These are phyloP conservation scores for Apteryx owenii DNA, from an alignment of 2,113 vertebrate species.

Conservation along the genomic window DNA sequence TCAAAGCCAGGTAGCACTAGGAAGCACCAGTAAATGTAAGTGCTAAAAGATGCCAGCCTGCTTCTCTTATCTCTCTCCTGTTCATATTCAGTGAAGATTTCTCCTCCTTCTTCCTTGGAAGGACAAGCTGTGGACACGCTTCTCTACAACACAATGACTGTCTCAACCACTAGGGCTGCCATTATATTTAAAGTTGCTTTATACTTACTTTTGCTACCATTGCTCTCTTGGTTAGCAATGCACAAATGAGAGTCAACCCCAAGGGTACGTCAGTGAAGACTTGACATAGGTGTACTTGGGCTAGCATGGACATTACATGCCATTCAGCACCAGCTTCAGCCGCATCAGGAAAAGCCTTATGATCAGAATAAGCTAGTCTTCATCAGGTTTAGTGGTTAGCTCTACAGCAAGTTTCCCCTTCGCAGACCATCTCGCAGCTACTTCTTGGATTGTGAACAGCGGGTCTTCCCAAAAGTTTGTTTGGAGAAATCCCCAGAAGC, in stretches of 20 bases:
- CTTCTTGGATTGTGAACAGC: not conserved
- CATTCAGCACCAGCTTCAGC: rapidly evolving
- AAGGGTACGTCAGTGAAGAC: not conserved
- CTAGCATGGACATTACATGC: rapidly evolving
- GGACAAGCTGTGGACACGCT: not conserved
- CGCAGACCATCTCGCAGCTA: not conserved
- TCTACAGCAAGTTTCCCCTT: not conserved
- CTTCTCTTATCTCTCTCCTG: no score
- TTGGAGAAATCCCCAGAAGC: not conserved
- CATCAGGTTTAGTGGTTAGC: no score
- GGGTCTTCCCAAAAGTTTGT: not conserved
- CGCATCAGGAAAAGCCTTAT: not conserved
- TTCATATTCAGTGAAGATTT: rapidly evolving
- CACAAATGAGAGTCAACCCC: not conserved
- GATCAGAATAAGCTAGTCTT: not conserved
- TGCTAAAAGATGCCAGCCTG: no score
- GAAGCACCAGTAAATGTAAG: no score
- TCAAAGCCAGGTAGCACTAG: no score
- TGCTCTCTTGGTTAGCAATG: not conserved
- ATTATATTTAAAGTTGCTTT: not conserved
- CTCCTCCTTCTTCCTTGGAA: not conserved
- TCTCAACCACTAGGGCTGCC: rapidly evolving
- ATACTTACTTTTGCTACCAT: no score
- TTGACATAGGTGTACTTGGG: rapidly evolving
- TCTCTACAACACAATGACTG: not conserved